Percentiles rank a stretch among this genome's conserved stretches.
Evolutionary conservation across 1,140 invertebrate genomes (phyloP).

Genomic region (Drosophila mauritiana): DNA sequence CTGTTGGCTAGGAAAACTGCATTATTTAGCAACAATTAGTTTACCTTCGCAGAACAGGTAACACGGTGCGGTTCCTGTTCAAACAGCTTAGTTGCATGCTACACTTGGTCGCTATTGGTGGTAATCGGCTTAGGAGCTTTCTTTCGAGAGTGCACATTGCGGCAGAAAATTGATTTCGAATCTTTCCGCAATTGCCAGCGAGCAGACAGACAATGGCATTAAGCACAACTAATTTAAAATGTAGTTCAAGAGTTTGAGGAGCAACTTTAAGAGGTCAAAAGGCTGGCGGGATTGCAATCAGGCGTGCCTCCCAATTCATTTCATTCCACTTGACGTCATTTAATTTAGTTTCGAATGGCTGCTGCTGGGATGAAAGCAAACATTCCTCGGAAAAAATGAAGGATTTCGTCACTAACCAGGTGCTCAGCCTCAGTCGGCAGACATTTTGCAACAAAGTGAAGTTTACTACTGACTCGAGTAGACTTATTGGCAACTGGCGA

Average conservation of each 20-base stretch:
- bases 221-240: slow-evolving; percentile 32
- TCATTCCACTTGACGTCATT: slow-evolving; percentile 16
- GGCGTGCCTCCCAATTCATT: slow-evolving; percentile 14
- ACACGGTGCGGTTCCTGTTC: not conserved
- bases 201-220: slow-evolving; percentile 29
- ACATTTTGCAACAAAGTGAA: slow-evolving; percentile 31
- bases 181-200: slow-evolving; percentile 31
- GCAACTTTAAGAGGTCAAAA: no score
- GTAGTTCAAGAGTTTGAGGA: not conserved
- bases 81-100: slow-evolving; percentile 11
- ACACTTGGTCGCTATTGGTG: slow-evolving; percentile 4
- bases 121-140: slow-evolving; percentile 57
- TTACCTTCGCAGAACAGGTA: not conserved
- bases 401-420: slow-evolving; percentile 42
- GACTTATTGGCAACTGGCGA: slow-evolving; percentile 4
- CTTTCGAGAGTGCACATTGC: slow-evolving; percentile 52
- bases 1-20: not conserved
- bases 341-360: slow-evolving; percentile 9
- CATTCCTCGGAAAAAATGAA: slow-evolving; percentile 22
- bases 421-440: slow-evolving; percentile 41
- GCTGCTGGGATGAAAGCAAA: not conserved
- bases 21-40: slow-evolving; percentile 28
- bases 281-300: slow-evolving; percentile 15
- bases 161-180: slow-evolving; percentile 44
- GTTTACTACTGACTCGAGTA: slow-evolving; percentile 9